Conservation (phyloP, 2,888 invertebrate species). For the Megamerina dolium region DNA sequence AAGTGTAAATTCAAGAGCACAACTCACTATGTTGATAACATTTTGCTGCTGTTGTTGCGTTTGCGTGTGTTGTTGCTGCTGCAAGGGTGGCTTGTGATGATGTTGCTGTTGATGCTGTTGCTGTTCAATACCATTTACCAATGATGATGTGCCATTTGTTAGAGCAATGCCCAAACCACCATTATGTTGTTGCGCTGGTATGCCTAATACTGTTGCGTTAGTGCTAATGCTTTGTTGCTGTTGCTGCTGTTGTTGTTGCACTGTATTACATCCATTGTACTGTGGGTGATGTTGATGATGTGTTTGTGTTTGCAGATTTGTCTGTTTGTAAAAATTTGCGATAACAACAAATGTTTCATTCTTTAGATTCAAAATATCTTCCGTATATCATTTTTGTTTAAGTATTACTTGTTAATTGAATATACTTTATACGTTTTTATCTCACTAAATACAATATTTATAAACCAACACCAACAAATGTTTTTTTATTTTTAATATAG, state of each 20-base stretch:
- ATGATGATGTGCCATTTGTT: slow-evolving; percentile 15
- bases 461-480: slow-evolving; percentile 20
- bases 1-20: too few species aligned
- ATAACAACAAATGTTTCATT: not conserved
- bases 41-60: slow-evolving; percentile 30
- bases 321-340: slow-evolving; percentile 13
- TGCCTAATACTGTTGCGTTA: slow-evolving; percentile 19
- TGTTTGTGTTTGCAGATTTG: slow-evolving; percentile 28
- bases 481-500: slow-evolving; percentile 3
- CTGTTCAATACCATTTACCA: slow-evolving; percentile 14
- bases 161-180: slow-evolving; percentile 17
- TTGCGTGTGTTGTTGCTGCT: slow-evolving; percentile 28
- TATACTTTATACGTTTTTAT: too few species aligned
- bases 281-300: slow-evolving; percentile 20
- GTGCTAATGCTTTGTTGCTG: slow-evolving; percentile 26
- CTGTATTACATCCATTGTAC: slow-evolving; percentile 21
- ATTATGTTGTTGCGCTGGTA: slow-evolving; percentile 17
- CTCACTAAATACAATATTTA: too few species aligned
- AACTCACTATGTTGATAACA: slow-evolving; percentile 48
- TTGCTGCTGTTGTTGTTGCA: slow-evolving; percentile 16
- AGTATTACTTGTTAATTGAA: not conserved
- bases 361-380: not conserved
- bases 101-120: slow-evolving; percentile 28
- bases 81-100: slow-evolving; percentile 30
- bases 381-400: not conserved